A percentile compares a stretch with the other conserved stretches of the same genome.
phyloP scores from a whole-genome alignment of 2,113 vertebrate genomes.

The Propithecus coquereli region DNA sequence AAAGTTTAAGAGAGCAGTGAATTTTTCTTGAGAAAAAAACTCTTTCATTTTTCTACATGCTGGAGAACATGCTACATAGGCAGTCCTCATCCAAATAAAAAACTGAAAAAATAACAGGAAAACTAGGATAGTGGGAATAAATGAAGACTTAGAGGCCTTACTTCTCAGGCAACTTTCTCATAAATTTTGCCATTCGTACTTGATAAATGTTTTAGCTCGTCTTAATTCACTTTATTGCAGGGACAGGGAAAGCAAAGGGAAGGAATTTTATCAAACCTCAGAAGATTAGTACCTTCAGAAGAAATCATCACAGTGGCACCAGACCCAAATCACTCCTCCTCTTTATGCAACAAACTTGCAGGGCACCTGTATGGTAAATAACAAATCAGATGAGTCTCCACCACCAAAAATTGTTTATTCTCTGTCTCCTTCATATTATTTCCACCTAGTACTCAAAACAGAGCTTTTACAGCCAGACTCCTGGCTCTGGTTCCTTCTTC shows the following conservation, averaged over 20 bases:
- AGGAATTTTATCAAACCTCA: not conserved
- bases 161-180: not conserved
- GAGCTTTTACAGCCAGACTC: not conserved
- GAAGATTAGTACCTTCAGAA: not conserved
- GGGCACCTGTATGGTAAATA: not conserved
- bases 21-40: not conserved
- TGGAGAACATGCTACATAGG: not conserved
- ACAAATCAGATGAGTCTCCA: not conserved
- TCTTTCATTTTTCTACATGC: not conserved
- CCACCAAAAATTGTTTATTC: not conserved
- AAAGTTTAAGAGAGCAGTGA: not conserved
- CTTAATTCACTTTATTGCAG: not conserved
- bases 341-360: not conserved
- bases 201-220: not conserved
- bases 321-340: not conserved
- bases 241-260: not conserved
- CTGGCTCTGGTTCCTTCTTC: not conserved
- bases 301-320: not conserved
- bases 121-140: not conserved
- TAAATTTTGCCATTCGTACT: not conserved
- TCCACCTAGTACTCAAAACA: not conserved
- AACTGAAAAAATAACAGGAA: not conserved
- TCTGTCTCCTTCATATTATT: not conserved
- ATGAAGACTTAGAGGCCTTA: not conserved
- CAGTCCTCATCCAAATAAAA: constrained; percentile 23